Conservation (phyloP, 2,113 vertebrate genomes). For the Balaenoptera acutorostrata region DNA sequence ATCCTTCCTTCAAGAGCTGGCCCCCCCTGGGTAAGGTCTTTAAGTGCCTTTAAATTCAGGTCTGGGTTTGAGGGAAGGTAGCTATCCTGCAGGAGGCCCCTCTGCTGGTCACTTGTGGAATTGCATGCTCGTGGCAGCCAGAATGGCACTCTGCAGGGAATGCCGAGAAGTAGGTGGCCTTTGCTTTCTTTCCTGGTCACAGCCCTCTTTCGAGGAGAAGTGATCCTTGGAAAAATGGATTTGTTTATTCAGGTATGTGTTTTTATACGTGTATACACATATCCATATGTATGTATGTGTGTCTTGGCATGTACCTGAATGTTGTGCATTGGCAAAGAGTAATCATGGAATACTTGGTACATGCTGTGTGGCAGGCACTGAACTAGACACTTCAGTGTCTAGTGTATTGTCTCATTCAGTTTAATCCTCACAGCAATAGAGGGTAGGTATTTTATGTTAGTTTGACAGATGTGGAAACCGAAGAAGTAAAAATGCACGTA, state of each 20-base stretch:
- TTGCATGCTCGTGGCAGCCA: not conserved
- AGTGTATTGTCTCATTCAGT: not conserved
- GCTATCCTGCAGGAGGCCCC: not conserved
- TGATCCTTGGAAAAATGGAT: not conserved
- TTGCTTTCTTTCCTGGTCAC: slow-evolving; percentile 1
- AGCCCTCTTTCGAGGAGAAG: not conserved
- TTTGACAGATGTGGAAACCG: not conserved
- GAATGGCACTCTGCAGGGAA: not conserved
- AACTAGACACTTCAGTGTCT: not conserved
- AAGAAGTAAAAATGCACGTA: not conserved
- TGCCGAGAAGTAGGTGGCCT: not conserved
- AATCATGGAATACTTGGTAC: not conserved
- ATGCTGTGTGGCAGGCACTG: not conserved
- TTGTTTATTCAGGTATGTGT: not conserved
- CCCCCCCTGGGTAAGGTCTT: not conserved
- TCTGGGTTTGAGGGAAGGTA: not conserved
- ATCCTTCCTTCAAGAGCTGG: not conserved
- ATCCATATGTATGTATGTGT: not conserved
- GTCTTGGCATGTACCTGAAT: not conserved
- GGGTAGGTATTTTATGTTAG: not conserved
- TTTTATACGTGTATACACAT: not conserved
- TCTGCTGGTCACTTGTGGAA: slow-evolving; percentile 23
- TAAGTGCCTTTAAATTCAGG: not conserved
- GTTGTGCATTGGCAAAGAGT: not conserved
- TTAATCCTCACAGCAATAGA: not conserved